These are phyloP conservation scores for Stigmatopora nigra DNA, from an alignment of 2,113 vertebrate genomes.

Conservation along the genomic window DNA sequence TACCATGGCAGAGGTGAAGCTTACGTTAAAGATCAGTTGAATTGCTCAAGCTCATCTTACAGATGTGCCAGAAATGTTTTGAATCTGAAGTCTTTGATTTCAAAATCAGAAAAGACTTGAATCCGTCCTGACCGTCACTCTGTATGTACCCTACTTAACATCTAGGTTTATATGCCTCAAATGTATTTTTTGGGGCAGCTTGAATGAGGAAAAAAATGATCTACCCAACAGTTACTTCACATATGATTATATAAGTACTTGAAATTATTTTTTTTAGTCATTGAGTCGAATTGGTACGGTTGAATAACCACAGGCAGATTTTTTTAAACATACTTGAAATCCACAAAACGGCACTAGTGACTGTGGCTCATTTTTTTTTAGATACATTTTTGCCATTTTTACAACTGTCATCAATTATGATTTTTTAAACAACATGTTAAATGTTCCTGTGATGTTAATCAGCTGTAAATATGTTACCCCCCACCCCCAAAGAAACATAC, in stretches of 20 bases:
- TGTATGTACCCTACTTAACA: neutral
- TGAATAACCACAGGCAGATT: neutral
- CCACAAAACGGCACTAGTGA: neutral
- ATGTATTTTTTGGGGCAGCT: neutral
- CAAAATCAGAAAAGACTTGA: neutral
- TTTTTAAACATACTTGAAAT: neutral
- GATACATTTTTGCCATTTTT: neutral
- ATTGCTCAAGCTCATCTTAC: neutral
- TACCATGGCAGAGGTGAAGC: neutral
- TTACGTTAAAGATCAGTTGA: neutral
- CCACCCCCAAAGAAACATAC: slow-evolving; percentile 44
- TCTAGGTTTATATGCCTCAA: too few relatives aligned
- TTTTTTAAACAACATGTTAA: slow-evolving; percentile 1
- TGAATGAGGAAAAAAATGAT: neutral
- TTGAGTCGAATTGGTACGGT: neutral
- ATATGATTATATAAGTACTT: neutral
- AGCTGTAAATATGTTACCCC: slow-evolving; percentile 43
- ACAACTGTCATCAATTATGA: neutral
- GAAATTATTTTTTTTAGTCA: neutral
- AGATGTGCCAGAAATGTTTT: neutral
- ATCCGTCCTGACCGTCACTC: neutral
- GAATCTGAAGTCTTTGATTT: neutral
- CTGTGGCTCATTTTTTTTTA: neutral
- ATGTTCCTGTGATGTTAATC: slow-evolving; percentile 1
- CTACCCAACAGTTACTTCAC: neutral